Percentiles rank a stretch among this genome's conserved stretches.
phyloP scores from a whole-genome alignment of 2,113 vertebrate genomes.

The Benitochromis conjunctus region DNA sequence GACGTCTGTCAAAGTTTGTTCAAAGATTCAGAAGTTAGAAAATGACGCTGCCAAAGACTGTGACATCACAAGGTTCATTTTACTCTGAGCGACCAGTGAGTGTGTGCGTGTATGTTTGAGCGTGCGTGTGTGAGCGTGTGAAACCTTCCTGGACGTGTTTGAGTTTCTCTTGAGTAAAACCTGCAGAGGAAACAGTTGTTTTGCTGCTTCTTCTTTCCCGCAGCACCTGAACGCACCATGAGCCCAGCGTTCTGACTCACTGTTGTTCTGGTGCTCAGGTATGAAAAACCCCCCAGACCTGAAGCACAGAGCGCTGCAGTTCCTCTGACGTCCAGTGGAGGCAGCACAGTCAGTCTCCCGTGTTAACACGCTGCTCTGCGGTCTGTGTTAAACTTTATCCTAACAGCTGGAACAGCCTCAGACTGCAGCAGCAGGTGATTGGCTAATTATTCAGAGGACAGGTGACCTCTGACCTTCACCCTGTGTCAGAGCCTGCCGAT shows the following conservation, averaged over 20 bases:
- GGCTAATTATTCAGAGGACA: neutral
- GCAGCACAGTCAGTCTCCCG: accelerated
- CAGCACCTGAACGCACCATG: neutral
- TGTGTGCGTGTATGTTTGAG: no score
- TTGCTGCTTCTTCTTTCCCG: neutral
- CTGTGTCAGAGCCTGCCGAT: neutral
- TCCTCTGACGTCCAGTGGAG: neutral
- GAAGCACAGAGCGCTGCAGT: neutral
- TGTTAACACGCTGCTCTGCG: no score
- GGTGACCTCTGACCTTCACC: neutral
- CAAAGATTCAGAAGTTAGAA: neutral
- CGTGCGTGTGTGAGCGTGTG: neutral
- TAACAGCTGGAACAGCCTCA: neutral
- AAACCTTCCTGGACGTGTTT: no score
- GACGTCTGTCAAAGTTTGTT: neutral
- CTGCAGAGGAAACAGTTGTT: neutral
- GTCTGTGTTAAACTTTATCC: neutral
- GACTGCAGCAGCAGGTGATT: neutral
- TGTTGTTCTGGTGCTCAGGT: neutral
- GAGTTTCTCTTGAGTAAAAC: neutral
- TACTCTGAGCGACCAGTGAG: no score
- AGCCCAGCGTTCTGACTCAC: neutral
- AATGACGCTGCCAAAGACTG: neutral
- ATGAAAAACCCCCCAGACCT: neutral
- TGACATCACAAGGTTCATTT: neutral